Evolutionary conservation across 1,140 invertebrate genomes (phyloP).

Genomic region (Leptinotarsa defecta): DNA sequence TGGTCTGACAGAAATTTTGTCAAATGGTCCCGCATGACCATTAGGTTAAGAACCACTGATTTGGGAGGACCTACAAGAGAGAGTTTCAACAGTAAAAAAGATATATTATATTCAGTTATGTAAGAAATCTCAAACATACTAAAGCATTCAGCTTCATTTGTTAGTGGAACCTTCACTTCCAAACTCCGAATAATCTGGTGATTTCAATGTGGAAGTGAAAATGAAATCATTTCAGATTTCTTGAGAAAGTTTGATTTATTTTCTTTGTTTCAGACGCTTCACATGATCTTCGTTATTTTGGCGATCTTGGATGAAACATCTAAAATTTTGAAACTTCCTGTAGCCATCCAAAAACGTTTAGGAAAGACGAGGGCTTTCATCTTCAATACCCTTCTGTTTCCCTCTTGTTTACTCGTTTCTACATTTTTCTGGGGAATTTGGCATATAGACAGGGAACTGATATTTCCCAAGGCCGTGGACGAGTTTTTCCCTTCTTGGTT

Average conservation of each 20-base stretch:
- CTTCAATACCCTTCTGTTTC: constrained; percentile 36
- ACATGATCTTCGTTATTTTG: constrained; percentile 33
- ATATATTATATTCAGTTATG: too few relatives aligned
- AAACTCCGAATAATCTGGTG: too few relatives aligned
- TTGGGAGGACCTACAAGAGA: too few relatives aligned
- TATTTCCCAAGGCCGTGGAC: constrained; percentile 35
- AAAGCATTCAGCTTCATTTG: too few relatives aligned
- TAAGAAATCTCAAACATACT: too few relatives aligned
- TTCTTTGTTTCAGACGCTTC: constrained; percentile 32
- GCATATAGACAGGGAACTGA: constrained; percentile 36
- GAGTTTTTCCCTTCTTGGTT: constrained; percentile 37
- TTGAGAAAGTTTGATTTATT: neutral
- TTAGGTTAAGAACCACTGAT: too few relatives aligned
- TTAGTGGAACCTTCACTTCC: too few relatives aligned
- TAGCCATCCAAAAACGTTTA: constrained; percentile 12
- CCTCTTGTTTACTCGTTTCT: constrained; percentile 32
- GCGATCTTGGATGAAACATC: constrained; percentile 33
- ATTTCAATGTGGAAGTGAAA: too few relatives aligned
- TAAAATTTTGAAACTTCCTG: constrained; percentile 26
- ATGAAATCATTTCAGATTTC: too few relatives aligned
- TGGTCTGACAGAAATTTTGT: too few relatives aligned
- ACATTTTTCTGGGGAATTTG: constrained; percentile 37
- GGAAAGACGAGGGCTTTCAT: constrained; percentile 27
- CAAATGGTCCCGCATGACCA: too few relatives aligned
- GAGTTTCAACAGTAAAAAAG: too few relatives aligned